Percentiles rank a stretch among this genome's conserved stretches.
These are phyloP conservation scores for Augochlorella aurata DNA, from an alignment of 2,888 invertebrate species.

Conservation along the genomic window DNA sequence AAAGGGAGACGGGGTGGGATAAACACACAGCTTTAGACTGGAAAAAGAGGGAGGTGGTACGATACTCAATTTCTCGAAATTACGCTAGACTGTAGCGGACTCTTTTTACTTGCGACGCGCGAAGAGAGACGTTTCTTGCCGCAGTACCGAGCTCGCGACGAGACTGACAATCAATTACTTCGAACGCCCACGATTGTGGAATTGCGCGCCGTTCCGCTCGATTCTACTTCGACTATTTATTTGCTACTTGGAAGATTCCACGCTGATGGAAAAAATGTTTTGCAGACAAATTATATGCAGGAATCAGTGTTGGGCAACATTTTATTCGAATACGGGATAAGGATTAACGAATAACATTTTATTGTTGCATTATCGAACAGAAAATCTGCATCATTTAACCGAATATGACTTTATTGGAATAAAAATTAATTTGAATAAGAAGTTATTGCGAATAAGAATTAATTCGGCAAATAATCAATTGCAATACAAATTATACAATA, in stretches of 20 bases:
- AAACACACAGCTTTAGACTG: conserved; percentile 18
- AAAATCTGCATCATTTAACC: too few species aligned
- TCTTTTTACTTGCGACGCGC: background rate
- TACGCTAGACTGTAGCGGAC: conserved; percentile 16
- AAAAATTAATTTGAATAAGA: too few species aligned
- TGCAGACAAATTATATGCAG: background rate
- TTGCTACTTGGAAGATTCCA: background rate
- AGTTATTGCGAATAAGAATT: too few species aligned
- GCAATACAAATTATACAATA: too few species aligned
- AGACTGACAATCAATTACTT: background rate
- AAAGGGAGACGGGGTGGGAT: background rate
- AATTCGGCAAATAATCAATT: too few species aligned
- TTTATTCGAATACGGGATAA: too few species aligned
- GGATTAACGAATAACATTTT: too few species aligned
- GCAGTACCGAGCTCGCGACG: background rate
- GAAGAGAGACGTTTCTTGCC: conserved; percentile 24
- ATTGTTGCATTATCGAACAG: background rate
- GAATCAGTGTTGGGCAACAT: too few species aligned
- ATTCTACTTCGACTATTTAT: background rate
- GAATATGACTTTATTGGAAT: too few species aligned
- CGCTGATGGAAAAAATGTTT: background rate
- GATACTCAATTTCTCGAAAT: conserved; percentile 34
- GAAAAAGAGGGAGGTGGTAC: conserved; percentile 4
- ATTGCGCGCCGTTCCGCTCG: background rate
- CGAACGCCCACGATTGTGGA: background rate